Conservation (phyloP, 2,113 vertebrate species). For the Albula goreensis region DNA sequence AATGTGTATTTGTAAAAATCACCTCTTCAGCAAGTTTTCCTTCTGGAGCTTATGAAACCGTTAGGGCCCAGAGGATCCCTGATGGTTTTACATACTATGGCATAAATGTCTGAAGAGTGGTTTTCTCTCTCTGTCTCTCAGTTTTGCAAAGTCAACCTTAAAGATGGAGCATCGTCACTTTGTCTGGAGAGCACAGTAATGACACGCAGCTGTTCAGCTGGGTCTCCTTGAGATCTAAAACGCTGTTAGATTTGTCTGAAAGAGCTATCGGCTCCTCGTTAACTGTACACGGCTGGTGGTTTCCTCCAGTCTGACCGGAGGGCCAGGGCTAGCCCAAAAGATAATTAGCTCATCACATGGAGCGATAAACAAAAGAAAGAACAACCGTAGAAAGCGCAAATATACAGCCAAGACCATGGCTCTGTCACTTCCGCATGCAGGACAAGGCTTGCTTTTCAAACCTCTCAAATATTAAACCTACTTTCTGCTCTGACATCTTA, state of each 20-base stretch:
- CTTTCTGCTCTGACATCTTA: neutral
- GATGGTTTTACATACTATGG: conserved; percentile 26
- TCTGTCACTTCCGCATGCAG: neutral
- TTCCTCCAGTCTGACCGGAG: neutral
- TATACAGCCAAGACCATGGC: neutral
- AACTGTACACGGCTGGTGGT: neutral
- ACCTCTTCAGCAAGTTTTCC: conserved; percentile 53
- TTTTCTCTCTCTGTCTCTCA: neutral
- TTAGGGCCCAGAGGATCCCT: neutral
- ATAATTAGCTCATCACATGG: neutral
- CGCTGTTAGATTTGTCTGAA: neutral
- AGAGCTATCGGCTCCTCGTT: neutral
- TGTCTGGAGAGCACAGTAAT: neutral
- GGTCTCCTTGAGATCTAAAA: conserved; percentile 1
- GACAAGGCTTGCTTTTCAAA: neutral
- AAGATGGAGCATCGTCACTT: neutral
- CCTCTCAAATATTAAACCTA: neutral
- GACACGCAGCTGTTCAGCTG: neutral
- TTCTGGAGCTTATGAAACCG: conserved; percentile 52
- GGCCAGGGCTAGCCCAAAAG: neutral
- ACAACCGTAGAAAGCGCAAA: neutral
- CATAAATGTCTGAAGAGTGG: neutral
- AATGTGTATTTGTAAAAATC: conserved; percentile 39
- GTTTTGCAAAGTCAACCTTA: conserved; percentile 10
- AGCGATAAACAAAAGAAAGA: neutral